Base-by-base conservation (phyloP, 2,888 invertebrate genomes). In the Ophion costatus region DNA sequence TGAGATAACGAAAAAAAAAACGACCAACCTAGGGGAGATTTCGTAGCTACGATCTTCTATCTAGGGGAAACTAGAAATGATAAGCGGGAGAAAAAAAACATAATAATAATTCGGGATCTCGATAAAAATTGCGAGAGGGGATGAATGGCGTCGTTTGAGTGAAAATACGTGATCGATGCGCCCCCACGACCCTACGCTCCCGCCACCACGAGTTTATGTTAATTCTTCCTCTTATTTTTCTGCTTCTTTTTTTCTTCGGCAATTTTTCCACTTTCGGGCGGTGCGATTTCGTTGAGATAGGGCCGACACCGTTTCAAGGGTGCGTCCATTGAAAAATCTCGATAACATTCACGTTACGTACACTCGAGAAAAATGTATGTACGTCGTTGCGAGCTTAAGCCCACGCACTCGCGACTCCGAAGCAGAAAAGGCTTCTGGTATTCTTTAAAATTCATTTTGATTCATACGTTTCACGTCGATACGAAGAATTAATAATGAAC, bases 91-190 rank as follows among this genome's bases (percentile, higher is more conserved):
- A 10, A 22, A 45, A 42, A 51, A 38, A 63, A 64, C 59, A 74
- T 59, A 74, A 67, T 33, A 82, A 87, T 84, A 84, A 82, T 86
- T 82, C 69, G 77, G 84, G 82, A 86, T 87, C 84, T 61, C 75
- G 87, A 87, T 85, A 80, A 84, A 84, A 85, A 80, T 70, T 56
- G 67, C 22, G 69, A 51, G 20, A 56, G 24, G 22, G 71, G 73
- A 20, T 77, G 79, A 74, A 79, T 59, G 70, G 81, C 79, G 75
- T 74, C 79, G 73, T 70, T 76, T 75, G 78, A 87, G 84, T 86
- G 86, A 86, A 87, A 87, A 87, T 87, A 87, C 87, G 86, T 86
- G 86, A 86, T 87, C 82, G 86, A 86, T 85, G 80, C 79, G 79
- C 77, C 64, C 20, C 45, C 38, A 73, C 80, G 73, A 85, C 82